A percentile compares a stretch with the other conserved stretches of the same genome.
phyloP scores from a whole-genome alignment of 2,888 invertebrate species.

The Aphrophora alni region DNA sequence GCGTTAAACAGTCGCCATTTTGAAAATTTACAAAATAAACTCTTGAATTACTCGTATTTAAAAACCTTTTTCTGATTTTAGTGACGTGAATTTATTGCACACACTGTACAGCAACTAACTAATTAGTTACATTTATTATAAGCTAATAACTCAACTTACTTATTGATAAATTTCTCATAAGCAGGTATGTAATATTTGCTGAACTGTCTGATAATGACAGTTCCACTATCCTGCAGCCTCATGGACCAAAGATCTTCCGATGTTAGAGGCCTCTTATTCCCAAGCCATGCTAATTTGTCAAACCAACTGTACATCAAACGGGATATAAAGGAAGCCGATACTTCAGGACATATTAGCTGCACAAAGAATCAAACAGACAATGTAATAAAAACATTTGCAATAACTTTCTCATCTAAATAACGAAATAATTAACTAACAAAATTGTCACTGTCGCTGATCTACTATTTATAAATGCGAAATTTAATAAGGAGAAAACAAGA shows the following conservation, averaged over 20 bases:
- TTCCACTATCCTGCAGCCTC: slow-evolving; percentile 51
- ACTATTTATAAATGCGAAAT: too few relatives aligned
- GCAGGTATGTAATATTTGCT: neutral
- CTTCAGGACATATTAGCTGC: slow-evolving; percentile 46
- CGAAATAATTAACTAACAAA: neutral
- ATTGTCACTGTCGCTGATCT: too few relatives aligned
- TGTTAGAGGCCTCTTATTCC: slow-evolving; percentile 61
- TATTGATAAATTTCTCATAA: neutral
- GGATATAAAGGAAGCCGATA: slow-evolving; percentile 43
- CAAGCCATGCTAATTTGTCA: slow-evolving; percentile 59
- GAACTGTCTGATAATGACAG: neutral
- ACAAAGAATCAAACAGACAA: neutral
- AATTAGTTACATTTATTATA: too few relatives aligned
- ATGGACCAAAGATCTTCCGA: slow-evolving; percentile 63
- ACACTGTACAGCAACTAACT: too few relatives aligned
- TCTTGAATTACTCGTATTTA: too few relatives aligned
- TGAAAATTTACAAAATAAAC: too few relatives aligned
- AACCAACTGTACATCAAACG: slow-evolving; percentile 62
- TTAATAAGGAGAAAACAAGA: too few relatives aligned
- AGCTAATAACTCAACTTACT: too few relatives aligned
- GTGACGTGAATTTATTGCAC: too few relatives aligned
- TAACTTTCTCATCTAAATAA: slow-evolving; percentile 14
- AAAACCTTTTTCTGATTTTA: too few relatives aligned
- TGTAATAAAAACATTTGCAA: too few relatives aligned
- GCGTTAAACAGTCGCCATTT: too few relatives aligned